Conservation (phyloP, 2,888 invertebrate genomes). For the Meteorus cinctellus region DNA sequence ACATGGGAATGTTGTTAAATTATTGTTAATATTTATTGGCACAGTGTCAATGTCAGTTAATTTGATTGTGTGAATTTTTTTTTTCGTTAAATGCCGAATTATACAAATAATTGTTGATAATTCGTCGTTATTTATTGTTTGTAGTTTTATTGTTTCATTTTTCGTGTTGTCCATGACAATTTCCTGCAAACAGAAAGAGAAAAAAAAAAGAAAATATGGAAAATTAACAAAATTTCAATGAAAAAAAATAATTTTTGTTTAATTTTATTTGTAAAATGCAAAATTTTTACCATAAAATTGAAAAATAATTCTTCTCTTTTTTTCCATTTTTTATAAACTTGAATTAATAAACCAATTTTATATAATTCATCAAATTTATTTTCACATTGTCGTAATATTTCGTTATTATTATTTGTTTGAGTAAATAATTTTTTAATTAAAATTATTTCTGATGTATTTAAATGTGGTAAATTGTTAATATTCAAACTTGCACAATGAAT, state of each 20-base stretch:
- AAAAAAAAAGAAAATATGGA: neutral
- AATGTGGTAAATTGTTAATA: slow-evolving; percentile 56
- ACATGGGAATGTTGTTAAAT: slow-evolving; percentile 35
- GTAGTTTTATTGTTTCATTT: slow-evolving; percentile 33
- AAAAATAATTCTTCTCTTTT: slow-evolving; percentile 56
- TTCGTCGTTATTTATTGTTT: slow-evolving; percentile 48
- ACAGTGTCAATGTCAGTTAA: neutral
- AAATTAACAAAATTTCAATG: too few species aligned
- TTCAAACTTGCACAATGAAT: slow-evolving; percentile 58
- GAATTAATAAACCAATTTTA: slow-evolving; percentile 52
- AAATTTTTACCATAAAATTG: slow-evolving; percentile 59
- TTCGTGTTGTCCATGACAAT: slow-evolving; percentile 56
- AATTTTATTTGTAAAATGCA: too few species aligned
- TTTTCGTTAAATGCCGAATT: slow-evolving; percentile 53
- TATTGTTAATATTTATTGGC: neutral
- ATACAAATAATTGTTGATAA: slow-evolving; percentile 55
- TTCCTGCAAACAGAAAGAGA: slow-evolving; percentile 48
- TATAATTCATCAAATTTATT: slow-evolving; percentile 52
- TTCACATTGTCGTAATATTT: slow-evolving; percentile 42
- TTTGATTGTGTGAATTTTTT: slow-evolving; percentile 52
- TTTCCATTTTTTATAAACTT: slow-evolving; percentile 55
- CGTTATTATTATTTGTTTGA: slow-evolving; percentile 42
- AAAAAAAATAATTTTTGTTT: neutral
- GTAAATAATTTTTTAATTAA: slow-evolving; percentile 55
- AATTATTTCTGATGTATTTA: slow-evolving; percentile 56